Evolutionary conservation across 37 sponge, comb jelly and placozoan genomes (phyloP).

Genomic region (Petrosia ficiformis): DNA sequence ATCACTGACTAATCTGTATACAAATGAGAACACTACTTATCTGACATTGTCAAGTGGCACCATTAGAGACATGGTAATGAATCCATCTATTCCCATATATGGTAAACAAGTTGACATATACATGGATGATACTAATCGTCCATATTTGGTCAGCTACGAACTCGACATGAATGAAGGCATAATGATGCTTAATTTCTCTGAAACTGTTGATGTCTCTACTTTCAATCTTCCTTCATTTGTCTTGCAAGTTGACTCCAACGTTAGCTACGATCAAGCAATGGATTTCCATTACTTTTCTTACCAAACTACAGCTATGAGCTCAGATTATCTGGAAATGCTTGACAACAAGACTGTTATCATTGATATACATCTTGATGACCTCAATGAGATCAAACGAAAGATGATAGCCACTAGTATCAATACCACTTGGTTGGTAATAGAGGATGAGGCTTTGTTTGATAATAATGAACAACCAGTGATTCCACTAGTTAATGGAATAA

Average conservation of each 20-base stretch:
- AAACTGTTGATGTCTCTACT: constrained; percentile 82
- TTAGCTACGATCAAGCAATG: constrained; percentile 50
- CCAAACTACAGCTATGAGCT: constrained; percentile 44
- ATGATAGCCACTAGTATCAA: constrained; percentile 49
- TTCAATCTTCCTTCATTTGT: constrained; percentile 51
- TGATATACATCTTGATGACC: constrained; percentile 66
- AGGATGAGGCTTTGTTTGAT: constrained; percentile 57
- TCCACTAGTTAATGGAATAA: constrained; percentile 75
- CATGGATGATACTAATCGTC: constrained; percentile 58
- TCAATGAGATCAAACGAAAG: constrained; percentile 87
- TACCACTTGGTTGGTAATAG: constrained; percentile 82
- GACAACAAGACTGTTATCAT: constrained; percentile 78
- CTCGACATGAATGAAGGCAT: constrained; percentile 79
- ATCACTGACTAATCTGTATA: constrained; percentile 55
- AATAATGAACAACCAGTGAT: constrained; percentile 70
- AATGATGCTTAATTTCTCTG: constrained; percentile 76
- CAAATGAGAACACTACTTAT: constrained; percentile 52
- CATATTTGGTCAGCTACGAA: constrained; percentile 64
- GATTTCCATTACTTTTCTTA: constrained; percentile 52
- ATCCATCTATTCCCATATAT: constrained; percentile 61
- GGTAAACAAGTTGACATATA: constrained; percentile 44
- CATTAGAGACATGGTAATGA: constrained; percentile 78
- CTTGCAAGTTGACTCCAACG: constrained; percentile 67
- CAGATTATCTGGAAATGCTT: constrained; percentile 47
- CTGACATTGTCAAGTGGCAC: constrained; percentile 53